Conservation (phyloP, 2,113 vertebrate genomes). For the Xyrauchen texanus region DNA sequence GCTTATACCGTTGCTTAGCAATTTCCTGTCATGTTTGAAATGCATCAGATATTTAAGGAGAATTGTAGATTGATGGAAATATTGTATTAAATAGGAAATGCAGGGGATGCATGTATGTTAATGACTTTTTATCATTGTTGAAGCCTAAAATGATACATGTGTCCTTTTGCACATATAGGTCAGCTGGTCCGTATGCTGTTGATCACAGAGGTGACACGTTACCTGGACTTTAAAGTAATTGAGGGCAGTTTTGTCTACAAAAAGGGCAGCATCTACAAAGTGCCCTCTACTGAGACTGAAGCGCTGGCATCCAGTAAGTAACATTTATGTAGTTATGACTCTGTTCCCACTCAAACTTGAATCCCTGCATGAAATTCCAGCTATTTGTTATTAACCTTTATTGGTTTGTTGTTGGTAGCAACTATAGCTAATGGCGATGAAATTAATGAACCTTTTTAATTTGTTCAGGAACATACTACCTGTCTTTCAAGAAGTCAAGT, state of each 20-base stretch:
- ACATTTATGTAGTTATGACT: neutral
- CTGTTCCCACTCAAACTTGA: neutral
- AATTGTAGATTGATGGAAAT: too few relatives aligned
- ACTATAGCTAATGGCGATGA: too few relatives aligned
- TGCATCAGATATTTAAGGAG: too few relatives aligned
- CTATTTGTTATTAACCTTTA: too few relatives aligned
- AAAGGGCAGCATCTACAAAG: conserved; percentile 91
- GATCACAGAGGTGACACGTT: conserved; percentile 95
- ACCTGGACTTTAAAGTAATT: conserved; percentile 97
- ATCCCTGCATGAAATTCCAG: too few relatives aligned
- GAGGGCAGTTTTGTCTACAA: conserved; percentile 98
- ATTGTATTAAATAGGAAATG: too few relatives aligned
- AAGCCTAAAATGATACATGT: neutral
- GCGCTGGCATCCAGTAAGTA: conserved; percentile 91
- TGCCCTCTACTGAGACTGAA: conserved; percentile 94
- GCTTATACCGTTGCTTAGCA: conserved; percentile 43
- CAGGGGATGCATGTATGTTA: too few relatives aligned
- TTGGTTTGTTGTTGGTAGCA: too few relatives aligned
- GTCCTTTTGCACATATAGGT: conserved; percentile 71
- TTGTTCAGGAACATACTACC: too few relatives aligned
- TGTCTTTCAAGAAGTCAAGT: too few relatives aligned
- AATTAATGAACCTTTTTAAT: too few relatives aligned
- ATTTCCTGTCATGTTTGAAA: neutral
- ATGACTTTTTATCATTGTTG: too few relatives aligned
- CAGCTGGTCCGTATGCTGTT: conserved; percentile 98